Base-by-base conservation (phyloP, 2,113 vertebrate species). In the Morone saxatilis region DNA sequence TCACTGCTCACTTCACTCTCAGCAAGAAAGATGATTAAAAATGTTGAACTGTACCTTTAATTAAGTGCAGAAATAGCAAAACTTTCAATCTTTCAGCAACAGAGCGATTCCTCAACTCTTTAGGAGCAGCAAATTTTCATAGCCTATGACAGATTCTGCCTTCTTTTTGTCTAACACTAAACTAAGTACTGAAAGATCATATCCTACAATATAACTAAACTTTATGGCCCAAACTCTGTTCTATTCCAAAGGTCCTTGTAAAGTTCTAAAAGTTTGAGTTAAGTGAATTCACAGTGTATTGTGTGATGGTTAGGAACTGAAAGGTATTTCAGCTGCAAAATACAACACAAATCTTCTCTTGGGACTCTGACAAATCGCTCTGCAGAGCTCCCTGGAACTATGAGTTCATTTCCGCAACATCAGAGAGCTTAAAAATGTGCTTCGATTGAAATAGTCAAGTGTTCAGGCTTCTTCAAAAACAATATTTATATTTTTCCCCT, bases 361-460 rank as follows among this genome's bases (percentile, higher is more conserved):
- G 80, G 67, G 86, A 84, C 63, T 61, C 68, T 75, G 86, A 75
- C 57, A 81, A 83, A 92, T 79, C 7, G 12, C 31, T 91, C 53
- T 77, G 48, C 63, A 7, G 63, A 89, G 81, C 85, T 88, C 53
- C 31, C 22, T 53, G n/a, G 80, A 84, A 62, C 73, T 80, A 45
- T 73, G 72, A 93, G 91, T 90, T 91, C 48, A 91, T 91, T 92
- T 92, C 81, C 68, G 17, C 76, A 78, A 78, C 77, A 85, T 81
- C 79, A 59, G 45, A 79, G 86, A 54, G 57, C 60, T 84, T 76
- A 60, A 86, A 68, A 83, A 57, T 38, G 67, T 22, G 83, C 71
- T 88, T 93, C 75, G 51, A 80, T 86, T 92, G 80, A 91, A 89
- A 86, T 38, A 53, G 57, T 74, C 62, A 51, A 76, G 70, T 80